Conservation (phyloP, 2,888 invertebrate genomes). For the Patella depressa region DNA sequence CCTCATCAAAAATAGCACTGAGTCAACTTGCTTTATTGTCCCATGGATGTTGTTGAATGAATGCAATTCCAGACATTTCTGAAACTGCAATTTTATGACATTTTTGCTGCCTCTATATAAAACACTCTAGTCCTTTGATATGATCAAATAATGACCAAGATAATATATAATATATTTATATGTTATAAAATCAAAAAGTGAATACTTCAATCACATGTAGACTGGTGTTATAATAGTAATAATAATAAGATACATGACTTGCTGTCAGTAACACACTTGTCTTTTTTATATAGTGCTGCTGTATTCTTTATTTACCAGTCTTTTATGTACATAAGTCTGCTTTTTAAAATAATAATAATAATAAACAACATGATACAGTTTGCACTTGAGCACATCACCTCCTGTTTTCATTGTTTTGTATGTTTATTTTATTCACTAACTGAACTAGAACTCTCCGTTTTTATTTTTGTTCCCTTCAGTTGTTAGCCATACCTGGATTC, state of each 20-base stretch:
- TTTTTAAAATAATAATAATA: slow-evolving; percentile 6
- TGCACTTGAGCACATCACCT: slow-evolving; percentile 12
- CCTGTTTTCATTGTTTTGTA: neutral
- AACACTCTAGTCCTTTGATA: slow-evolving; percentile 10
- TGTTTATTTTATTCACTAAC: too few relatives aligned
- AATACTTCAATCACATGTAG: slow-evolving; percentile 2
- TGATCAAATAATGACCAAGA: neutral
- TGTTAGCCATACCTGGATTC: too few relatives aligned
- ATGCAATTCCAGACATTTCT: slow-evolving; percentile 11
- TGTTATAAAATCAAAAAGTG: neutral
- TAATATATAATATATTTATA: neutral
- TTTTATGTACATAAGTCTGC: too few relatives aligned
- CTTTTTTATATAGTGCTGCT: too few relatives aligned
- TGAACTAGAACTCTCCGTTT: too few relatives aligned
- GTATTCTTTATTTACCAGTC: too few relatives aligned
- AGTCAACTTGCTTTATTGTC: slow-evolving; percentile 1
- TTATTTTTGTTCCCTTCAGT: too few relatives aligned
- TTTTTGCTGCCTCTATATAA: slow-evolving; percentile 13
- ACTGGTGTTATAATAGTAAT: slow-evolving; percentile 7
- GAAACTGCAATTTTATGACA: slow-evolving; percentile 10
- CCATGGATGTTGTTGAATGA: neutral
- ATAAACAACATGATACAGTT: slow-evolving; percentile 7
- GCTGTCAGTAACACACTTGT: too few relatives aligned
- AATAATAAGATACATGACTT: neutral
- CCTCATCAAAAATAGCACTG: slow-evolving; percentile 7